These are phyloP conservation scores for Danio rerio DNA, from an alignment of 2,113 vertebrate species.

Conservation along the genomic window DNA sequence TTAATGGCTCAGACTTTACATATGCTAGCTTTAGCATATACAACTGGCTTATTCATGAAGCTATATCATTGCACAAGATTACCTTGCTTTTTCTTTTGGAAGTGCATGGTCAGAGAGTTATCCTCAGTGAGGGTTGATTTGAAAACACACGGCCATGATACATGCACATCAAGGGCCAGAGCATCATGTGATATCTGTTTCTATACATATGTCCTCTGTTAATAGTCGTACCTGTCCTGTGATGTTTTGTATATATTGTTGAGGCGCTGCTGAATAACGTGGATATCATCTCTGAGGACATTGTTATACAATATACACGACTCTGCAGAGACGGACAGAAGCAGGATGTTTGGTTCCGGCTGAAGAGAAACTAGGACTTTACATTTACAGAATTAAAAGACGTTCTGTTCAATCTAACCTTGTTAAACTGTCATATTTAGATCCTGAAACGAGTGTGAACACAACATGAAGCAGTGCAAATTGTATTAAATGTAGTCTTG, in stretches of 20 bases:
- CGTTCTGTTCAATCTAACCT: not conserved
- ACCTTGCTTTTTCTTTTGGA: conserved; percentile 37
- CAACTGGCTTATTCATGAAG: conserved; percentile 49
- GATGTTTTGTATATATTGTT: not conserved
- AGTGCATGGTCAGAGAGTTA: conserved; percentile 50
- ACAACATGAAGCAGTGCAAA: too few species aligned
- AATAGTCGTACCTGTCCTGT: not conserved
- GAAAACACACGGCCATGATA: not conserved
- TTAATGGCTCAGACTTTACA: too few species aligned
- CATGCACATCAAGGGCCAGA: not conserved
- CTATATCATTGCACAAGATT: conserved; percentile 24
- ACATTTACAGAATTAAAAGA: not conserved
- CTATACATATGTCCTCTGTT: not conserved
- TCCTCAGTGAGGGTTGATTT: conserved; percentile 56
- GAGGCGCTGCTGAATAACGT: not conserved
- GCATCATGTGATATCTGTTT: not conserved
- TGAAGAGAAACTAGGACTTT: not conserved
- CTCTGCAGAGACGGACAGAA: not conserved
- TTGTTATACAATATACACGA: conserved; percentile 22
- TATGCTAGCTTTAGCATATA: conserved; percentile 52
- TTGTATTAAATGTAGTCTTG: too few species aligned
- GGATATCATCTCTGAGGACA: not conserved
- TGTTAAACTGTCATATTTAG: not conserved
- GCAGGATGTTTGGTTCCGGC: conserved; percentile 12
- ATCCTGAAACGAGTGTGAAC: not conserved